Conservation (phyloP, 2,113 vertebrate species). For the Podarcis cretensis region DNA sequence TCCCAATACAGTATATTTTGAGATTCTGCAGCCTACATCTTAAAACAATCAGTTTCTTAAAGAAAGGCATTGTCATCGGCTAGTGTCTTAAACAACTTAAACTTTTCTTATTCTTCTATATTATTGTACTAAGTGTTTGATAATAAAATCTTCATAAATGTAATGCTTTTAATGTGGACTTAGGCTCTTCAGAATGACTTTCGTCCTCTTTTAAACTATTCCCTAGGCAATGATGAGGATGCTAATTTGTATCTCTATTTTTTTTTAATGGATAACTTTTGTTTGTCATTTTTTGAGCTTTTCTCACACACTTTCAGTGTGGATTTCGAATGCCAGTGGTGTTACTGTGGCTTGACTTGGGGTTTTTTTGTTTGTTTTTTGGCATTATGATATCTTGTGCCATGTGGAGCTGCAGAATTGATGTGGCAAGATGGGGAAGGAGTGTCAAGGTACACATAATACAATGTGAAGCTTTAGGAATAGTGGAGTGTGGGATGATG, state of each 20-base stretch:
- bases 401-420: neutral
- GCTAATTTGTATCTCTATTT: neutral
- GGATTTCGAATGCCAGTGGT: neutral
- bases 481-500: neutral
- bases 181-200: neutral
- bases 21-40: slow-evolving; percentile 5
- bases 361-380: neutral
- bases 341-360: neutral
- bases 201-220: neutral
- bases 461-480: neutral
- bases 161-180: neutral
- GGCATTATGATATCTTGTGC: neutral
- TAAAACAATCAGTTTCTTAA: slow-evolving; percentile 22
- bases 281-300: neutral
- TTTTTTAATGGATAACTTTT: neutral
- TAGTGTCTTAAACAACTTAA: neutral
- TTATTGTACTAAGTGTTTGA: neutral
- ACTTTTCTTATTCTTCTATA: neutral
- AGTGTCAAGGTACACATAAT: neutral
- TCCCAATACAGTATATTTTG: neutral
- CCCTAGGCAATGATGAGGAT: neutral
- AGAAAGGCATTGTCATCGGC: neutral
- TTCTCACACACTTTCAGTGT: neutral
- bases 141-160: neutral
- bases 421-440: neutral